phyloP scores from a whole-genome alignment of 2,797 vertebrate genomes.

The Pteropus rufus region DNA sequence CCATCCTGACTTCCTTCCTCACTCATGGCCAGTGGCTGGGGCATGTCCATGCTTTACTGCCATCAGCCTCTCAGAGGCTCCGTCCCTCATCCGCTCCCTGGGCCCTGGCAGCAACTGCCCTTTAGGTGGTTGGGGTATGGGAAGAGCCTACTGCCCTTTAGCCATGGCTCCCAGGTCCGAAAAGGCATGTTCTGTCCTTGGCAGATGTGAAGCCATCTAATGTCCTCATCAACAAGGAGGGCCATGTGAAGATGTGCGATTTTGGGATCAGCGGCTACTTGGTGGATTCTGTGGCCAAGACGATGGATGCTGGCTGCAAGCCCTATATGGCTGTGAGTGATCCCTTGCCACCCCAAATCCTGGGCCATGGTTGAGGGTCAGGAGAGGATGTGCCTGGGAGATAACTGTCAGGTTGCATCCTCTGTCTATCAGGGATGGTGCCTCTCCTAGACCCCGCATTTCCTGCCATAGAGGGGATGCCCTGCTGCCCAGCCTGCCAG shows the following conservation, averaged over 20 bases:
- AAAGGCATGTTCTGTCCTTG: not conserved
- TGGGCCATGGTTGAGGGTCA: not conserved
- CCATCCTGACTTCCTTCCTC: not conserved
- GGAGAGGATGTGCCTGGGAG: not conserved
- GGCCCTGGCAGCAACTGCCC: not conserved
- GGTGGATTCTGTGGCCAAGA: constrained; percentile 87
- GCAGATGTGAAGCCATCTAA: constrained; percentile 87
- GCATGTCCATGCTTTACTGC: fast-evolving
- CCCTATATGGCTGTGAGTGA: constrained; percentile 87
- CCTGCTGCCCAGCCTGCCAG: not conserved
- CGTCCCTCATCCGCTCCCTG: not conserved
- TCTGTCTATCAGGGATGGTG: not conserved
- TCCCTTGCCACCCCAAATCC: fast-evolving
- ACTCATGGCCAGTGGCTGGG: not conserved
- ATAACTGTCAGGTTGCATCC: fast-evolving
- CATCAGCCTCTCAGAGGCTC: not conserved
- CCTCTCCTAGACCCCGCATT: not conserved
- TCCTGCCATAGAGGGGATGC: not conserved
- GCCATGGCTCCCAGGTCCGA: not conserved
- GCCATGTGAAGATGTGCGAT: constrained; percentile 87
- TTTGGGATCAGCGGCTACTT: constrained; percentile 87
- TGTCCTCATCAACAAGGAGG: constrained; percentile 87
- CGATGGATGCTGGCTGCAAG: constrained; percentile 87
- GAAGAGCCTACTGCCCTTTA: not conserved
- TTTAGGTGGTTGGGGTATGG: fast-evolving